Evolutionary conservation across 2,888 invertebrate genomes (phyloP).

Genomic region (Oligia fasciuncula): DNA sequence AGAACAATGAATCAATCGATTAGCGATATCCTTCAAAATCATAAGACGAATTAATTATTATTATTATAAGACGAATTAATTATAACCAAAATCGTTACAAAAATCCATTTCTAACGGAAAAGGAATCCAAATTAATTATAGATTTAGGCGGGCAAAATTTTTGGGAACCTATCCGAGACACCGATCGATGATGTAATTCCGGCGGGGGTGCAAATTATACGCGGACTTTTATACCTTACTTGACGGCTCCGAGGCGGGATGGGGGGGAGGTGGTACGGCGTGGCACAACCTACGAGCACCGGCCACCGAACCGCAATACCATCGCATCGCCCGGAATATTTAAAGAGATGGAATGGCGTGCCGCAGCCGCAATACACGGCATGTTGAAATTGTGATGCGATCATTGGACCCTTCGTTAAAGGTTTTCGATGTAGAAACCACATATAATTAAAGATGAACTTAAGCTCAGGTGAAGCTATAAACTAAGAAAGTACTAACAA

Average conservation of each 20-base stretch:
- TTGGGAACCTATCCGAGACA: constrained; percentile 15
- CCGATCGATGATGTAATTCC: constrained; percentile 57
- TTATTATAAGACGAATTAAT: neutral
- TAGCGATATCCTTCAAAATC: no score
- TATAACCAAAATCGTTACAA: neutral
- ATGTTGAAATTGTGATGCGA: neutral
- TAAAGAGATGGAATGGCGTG: constrained; percentile 24
- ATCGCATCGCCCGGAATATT: constrained; percentile 6
- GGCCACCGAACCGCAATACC: constrained; percentile 2
- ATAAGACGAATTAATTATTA: neutral
- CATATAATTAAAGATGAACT: neutral
- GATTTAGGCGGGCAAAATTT: constrained; percentile 8
- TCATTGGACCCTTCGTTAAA: neutral
- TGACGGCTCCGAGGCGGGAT: constrained; percentile 20
- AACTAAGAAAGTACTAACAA: neutral
- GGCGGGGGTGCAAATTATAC: constrained; percentile 32
- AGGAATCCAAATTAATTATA: constrained; percentile 17
- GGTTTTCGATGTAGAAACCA: neutral
- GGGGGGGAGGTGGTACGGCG: constrained; percentile 21
- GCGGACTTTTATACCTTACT: constrained; percentile 35
- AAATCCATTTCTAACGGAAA: neutral
- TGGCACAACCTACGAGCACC: constrained; percentile 26
- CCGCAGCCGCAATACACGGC: neutral
- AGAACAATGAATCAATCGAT: no score
- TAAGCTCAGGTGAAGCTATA: neutral